These are phyloP conservation scores for Chloroceryle amazona DNA, from an alignment of 2,797 vertebrate species.

Conservation along the genomic window DNA sequence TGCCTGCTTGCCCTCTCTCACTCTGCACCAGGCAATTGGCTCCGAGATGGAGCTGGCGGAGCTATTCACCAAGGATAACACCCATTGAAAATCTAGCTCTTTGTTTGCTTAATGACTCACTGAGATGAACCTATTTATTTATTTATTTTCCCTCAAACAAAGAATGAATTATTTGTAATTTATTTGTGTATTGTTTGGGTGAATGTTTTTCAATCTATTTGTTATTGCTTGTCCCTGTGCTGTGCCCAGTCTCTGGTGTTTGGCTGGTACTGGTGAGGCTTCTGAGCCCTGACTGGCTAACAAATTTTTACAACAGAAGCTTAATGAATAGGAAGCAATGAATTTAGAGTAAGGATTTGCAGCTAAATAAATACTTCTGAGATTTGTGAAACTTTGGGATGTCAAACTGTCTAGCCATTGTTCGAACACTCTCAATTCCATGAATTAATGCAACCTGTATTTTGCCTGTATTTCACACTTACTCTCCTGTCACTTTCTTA, in stretches of 20 bases:
- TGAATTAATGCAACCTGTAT: not conserved
- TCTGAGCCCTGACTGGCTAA: not conserved
- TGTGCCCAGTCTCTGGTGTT: not conserved
- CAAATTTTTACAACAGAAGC: not conserved
- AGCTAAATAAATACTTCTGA: conserved; percentile 1
- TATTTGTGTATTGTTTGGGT: not conserved
- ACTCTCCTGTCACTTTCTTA: not conserved
- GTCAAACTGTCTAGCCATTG: not conserved
- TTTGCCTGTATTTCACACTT: not conserved
- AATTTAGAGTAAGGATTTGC: not conserved
- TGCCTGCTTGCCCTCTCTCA: rapidly evolving
- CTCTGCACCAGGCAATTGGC: not conserved
- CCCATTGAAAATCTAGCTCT: not conserved
- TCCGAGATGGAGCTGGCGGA: rapidly evolving
- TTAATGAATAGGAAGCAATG: not conserved
- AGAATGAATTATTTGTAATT: not conserved
- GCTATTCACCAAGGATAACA: not conserved
- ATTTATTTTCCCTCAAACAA: not conserved
- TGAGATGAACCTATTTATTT: not conserved
- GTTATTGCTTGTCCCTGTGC: not conserved
- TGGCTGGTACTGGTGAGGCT: not conserved
- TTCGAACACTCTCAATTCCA: not conserved
- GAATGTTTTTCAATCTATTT: not conserved
- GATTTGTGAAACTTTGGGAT: not conserved
- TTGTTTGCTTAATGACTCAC: conserved; percentile 52